Percentiles rank a stretch among this genome's conserved stretches.
These are phyloP conservation scores for Globodera ellingtonae DNA, from an alignment of 1,140 invertebrate genomes.

Conservation along the genomic window DNA sequence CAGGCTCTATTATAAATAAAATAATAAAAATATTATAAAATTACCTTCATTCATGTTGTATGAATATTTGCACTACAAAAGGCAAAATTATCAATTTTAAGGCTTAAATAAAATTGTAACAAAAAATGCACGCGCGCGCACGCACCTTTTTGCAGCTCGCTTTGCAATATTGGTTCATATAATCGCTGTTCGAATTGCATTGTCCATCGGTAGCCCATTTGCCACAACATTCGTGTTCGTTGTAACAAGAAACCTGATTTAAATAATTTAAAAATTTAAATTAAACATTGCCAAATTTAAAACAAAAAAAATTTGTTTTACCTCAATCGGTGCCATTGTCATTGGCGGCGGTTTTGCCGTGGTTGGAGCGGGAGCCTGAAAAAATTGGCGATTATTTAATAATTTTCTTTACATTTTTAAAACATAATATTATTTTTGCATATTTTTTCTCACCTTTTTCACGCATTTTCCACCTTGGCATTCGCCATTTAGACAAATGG, in stretches of 20 bases:
- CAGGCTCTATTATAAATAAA: too few relatives aligned
- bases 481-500: conserved; percentile 8
- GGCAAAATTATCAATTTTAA: background rate
- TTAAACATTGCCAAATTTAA: background rate
- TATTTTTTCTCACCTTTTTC: background rate
- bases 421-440: too few relatives aligned
- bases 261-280: background rate
- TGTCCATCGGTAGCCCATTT: conserved; percentile 16
- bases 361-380: background rate
- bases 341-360: background rate
- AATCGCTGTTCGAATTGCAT: conserved; percentile 30
- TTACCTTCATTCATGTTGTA: conserved; percentile 22
- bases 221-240: conserved; percentile 53
- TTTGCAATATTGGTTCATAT: conserved; percentile 52
- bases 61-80: conserved; percentile 8
- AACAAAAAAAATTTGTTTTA: background rate
- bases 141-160: conserved; percentile 40
- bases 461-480: conserved; percentile 38
- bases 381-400: background rate
- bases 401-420: too few relatives aligned
- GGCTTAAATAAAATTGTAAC: background rate
- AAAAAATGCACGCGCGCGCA: too few relatives aligned
- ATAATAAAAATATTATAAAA: too few relatives aligned
- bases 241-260: conserved; percentile 35
- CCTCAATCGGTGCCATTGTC: background rate